Evolutionary conservation across 2,888 invertebrate genomes (phyloP), one percentile per base, ranked within the genome.

Genomic region (Hermodice carunculata): DNA sequence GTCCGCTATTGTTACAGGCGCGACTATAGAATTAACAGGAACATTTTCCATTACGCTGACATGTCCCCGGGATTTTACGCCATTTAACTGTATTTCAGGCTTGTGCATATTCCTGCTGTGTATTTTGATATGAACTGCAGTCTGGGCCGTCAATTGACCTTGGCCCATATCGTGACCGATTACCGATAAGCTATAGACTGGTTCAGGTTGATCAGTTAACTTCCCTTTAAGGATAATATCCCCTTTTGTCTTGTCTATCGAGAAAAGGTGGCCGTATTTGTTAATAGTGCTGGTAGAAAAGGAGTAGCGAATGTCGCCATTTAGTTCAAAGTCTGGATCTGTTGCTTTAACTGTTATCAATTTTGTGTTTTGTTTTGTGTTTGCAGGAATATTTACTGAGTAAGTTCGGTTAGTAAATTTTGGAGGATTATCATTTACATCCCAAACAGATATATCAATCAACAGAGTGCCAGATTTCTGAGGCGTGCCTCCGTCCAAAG

Each of bases 81-180:
- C 57, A 24, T 63, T 67, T 42, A 72, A 44, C 24, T 31, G 40
- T 24, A 72, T 66, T 19, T 49, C 28, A 4, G 72, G 72, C 1
- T 58, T 49, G 52, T 69, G 59, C 56, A 70, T 70, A 52, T 72
- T 72, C 48, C 68, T 61, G 48, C 70, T 66, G 8, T 48, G 28
- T 3, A 72, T 64, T 26, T 61, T 29, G 5, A 72, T 57, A 24
- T 58, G 57, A 37, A 72, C 68, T 44, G 61, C 53, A 29, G 66
- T 61, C 17, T 51, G 37, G 3, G 49, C 44, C 11, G 61, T 24
- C 1, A 64, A 34, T 4, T 56, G 49, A 14, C 59, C 48, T n/a
- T 53, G 52, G 17, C 63, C 66, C 24, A 31, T 8, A 34, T 72
- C 70, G 19, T 43, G 32, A 29, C 66, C 70, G 0, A 53, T 54